Base-by-base conservation (phyloP, 2,888 invertebrate genomes). In the Drosophila mayaguana region DNA sequence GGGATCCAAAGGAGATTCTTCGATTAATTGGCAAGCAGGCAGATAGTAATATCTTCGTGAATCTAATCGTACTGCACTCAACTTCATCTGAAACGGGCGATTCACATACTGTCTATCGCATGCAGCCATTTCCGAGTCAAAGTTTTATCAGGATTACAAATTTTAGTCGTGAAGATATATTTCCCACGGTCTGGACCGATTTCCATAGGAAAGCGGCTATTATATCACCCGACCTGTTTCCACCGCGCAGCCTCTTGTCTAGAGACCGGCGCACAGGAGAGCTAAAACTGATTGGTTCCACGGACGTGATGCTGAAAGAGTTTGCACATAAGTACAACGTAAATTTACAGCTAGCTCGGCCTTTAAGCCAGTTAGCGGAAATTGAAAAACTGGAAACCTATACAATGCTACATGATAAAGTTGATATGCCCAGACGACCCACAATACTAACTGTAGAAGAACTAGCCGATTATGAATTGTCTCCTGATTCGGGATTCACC, bases 251-350 rank as follows among this genome's bases (percentile, higher is more conserved):
- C n/a, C 5, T 46, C 0, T 0, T 50, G 11, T 9, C 18, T 2
- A 32, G 0, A 14, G 43, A 74, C 5, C 20, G 2, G 8, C 11
- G 20, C 3, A 45, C 55, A 7, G 60, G 42, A 0, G 14, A 51
- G 5, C 1, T 12, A 5, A 11, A 7, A 4, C 34, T 61, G 1
- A 7, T 6, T 20, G 53, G 64, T 0, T 18, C 22, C 5, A 20
- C 28, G 8, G 69, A 69, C n/a, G 34, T 18, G n/a, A 11, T 57
- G 3, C n/a, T 72, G 0, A 2, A 6, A 0, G 48, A 60, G 40
- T 78, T 78, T 50, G 62, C 69, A 0, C n/a, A 20, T 9, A 46
- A 62, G 16, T 36, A 36, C 18, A 81, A 81, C 20, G 72, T 80
- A 16, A 45, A n/a, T 0, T 3, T 63, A 1, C 25, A 5, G 3